These are phyloP conservation scores for Phasianus colchicus DNA, from an alignment of 2,113 vertebrate genomes.

Conservation along the genomic window DNA sequence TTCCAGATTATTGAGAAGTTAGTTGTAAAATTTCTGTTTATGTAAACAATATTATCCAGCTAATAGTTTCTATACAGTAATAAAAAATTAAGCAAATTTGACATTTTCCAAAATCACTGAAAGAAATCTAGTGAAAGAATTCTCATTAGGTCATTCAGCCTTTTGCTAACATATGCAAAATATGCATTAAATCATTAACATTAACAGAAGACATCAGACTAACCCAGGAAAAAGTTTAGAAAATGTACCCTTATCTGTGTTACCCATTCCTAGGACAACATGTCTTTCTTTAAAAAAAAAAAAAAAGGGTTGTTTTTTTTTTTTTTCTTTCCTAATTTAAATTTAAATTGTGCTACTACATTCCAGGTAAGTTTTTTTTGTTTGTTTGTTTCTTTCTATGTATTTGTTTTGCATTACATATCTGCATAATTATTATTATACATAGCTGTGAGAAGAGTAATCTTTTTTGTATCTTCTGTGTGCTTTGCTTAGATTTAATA, in stretches of 20 bases:
- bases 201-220: neutral
- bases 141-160: constrained; percentile 6
- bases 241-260: neutral
- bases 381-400: neutral
- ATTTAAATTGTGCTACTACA: neutral
- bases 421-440: neutral
- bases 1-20: constrained; percentile 43
- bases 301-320: too few species aligned
- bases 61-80: constrained; percentile 33
- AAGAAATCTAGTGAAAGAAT: constrained; percentile 24
- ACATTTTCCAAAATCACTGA: neutral
- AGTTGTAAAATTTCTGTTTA: constrained; percentile 30
- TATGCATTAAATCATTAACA: neutral
- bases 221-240: neutral
- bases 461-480: neutral
- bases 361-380: neutral
- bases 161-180: constrained; percentile 10
- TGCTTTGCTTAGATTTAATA: neutral
- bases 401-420: neutral
- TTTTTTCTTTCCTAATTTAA: neutral
- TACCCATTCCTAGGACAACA: neutral
- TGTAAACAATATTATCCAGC: constrained; percentile 32
- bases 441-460: neutral
- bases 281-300: neutral
- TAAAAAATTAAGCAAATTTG: constrained; percentile 1